phyloP scores from a whole-genome alignment of 2,888 invertebrate genomes.

The Beris morrisii region DNA sequence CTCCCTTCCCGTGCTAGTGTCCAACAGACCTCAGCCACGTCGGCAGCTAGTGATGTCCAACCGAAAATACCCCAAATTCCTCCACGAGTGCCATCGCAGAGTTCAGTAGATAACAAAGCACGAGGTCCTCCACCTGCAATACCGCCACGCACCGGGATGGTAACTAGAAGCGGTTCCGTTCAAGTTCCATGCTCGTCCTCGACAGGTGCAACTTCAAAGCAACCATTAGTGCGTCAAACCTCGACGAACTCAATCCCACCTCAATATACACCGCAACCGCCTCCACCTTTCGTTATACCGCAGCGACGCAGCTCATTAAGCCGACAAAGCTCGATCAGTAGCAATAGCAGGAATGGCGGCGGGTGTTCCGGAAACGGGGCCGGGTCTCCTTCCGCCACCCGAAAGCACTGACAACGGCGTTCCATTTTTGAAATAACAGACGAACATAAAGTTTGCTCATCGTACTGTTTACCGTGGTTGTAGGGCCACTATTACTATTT shows the following conservation, averaged over 20 bases:
- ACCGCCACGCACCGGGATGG: slow-evolving; percentile 50
- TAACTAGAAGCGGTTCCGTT: slow-evolving; percentile 52
- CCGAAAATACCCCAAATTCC: slow-evolving; percentile 50
- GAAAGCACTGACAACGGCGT: slow-evolving; percentile 56
- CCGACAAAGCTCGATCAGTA: slow-evolving; percentile 35
- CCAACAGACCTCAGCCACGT: slow-evolving; percentile 31
- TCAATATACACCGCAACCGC: slow-evolving; percentile 54
- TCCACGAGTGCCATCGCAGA: slow-evolving; percentile 52
- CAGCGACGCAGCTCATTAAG: slow-evolving; percentile 48
- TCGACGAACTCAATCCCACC: slow-evolving; percentile 55
- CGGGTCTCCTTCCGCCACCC: slow-evolving; percentile 45
- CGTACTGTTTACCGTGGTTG: slow-evolving; percentile 55
- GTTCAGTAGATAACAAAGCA: slow-evolving; percentile 46
- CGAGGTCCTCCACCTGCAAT: slow-evolving; percentile 55
- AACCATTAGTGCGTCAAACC: slow-evolving; percentile 50
- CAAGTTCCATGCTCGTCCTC: slow-evolving; percentile 42
- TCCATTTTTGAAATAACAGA: slow-evolving; percentile 51
- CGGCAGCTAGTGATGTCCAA: slow-evolving; percentile 37
- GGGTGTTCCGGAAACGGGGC: slow-evolving; percentile 38
- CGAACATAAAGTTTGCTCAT: slow-evolving; percentile 46
- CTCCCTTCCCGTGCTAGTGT: slow-evolving; percentile 34
- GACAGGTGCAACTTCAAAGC: slow-evolving; percentile 38
- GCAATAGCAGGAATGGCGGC: slow-evolving; percentile 28
- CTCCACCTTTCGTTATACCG: slow-evolving; percentile 55
- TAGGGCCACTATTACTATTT: slow-evolving; percentile 6